These are phyloP conservation scores for Tadarida brasiliensis DNA, from an alignment of 2,797 vertebrate genomes.

Conservation along the genomic window DNA sequence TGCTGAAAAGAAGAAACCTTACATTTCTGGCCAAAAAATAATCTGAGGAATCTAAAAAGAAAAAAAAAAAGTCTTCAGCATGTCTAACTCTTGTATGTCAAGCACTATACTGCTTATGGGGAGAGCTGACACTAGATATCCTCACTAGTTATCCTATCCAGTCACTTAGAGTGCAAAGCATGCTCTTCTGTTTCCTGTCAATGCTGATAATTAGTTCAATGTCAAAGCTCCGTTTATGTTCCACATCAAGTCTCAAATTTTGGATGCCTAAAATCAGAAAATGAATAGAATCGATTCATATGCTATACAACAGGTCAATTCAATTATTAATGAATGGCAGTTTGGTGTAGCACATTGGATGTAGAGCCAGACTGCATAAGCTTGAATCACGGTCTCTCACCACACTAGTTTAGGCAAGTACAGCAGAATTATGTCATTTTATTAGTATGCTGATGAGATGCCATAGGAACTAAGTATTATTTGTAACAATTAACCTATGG, in stretches of 20 bases:
- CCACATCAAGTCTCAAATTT: slow-evolving; percentile 42
- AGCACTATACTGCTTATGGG: not conserved
- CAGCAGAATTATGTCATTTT: not conserved
- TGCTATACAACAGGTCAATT: slow-evolving; percentile 27
- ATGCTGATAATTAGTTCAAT: slow-evolving; percentile 20
- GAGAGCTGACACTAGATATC: slow-evolving; percentile 21
- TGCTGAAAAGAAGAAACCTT: not conserved
- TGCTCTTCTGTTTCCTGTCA: slow-evolving; percentile 48
- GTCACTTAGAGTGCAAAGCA: not conserved
- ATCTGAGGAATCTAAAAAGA: not conserved
- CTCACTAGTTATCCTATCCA: not conserved
- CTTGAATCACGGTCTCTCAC: not conserved
- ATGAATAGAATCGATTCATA: slow-evolving; percentile 31
- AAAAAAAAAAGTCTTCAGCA: not conserved
- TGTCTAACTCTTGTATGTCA: not conserved
- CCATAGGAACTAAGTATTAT: not conserved
- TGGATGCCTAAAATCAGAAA: slow-evolving; percentile 50
- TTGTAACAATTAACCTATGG: not conserved
- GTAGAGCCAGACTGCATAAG: not conserved
- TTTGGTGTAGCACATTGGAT: not conserved
- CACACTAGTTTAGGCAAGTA: not conserved
- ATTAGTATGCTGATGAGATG: not conserved
- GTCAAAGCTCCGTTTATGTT: slow-evolving; percentile 52
- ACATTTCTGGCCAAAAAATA: not conserved
- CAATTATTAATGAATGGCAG: slow-evolving; percentile 24